Evolutionary conservation across 2,797 vertebrate genomes (phyloP), one percentile per base, ranked within the genome.

Genomic region (Xyrichtys novacula): DNA sequence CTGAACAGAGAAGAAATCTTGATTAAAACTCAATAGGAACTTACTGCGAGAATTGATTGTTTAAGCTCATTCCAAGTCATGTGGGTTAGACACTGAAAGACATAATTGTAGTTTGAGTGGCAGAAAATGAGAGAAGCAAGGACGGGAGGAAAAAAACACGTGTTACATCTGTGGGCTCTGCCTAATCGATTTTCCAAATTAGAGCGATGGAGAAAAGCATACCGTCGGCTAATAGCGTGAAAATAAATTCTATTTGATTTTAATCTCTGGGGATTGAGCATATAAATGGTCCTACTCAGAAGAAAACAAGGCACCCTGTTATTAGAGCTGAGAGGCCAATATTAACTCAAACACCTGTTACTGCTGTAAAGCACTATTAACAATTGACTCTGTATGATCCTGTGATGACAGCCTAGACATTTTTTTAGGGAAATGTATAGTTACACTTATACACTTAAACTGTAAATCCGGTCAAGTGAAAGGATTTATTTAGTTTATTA

Each of bases 11-110:
- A 76, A 76, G 75, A 86, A 83, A 88, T 86, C 78, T 89, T 86
- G 79, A 90, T 89, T 88, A 87, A 85, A 87, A 83, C 79, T 87
- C 87, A 81, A 85, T 87, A 71, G 68, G 57, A 91, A 75, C 65
- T 71, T 71, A 43, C 66, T 48, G 61, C 71, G 80, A 72, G 66
- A 83, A 86, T 85, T 84, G 83, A 89, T 87, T 83, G 74, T 78
- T 85, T 66, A 64, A 83, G 60, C 71, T 75, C 32, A 57, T 65
- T 82, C 56, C 25, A 36, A 82, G 58, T 76, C 64, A 66, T 44
- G 46, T 57, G 59, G 74, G 77, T 65, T 46, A 3, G 59, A 39
- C 9, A 1, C 60, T 65, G 52, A 40, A 52, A 52, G 64, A 50
- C 50, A 58, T 83, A 66, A 75, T 67, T 80, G 74, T 69, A 44